Evolutionary conservation across 1,140 invertebrate species (phyloP), one percentile per base, ranked within the genome.

Genomic region (Oscheius sp.): DNA sequence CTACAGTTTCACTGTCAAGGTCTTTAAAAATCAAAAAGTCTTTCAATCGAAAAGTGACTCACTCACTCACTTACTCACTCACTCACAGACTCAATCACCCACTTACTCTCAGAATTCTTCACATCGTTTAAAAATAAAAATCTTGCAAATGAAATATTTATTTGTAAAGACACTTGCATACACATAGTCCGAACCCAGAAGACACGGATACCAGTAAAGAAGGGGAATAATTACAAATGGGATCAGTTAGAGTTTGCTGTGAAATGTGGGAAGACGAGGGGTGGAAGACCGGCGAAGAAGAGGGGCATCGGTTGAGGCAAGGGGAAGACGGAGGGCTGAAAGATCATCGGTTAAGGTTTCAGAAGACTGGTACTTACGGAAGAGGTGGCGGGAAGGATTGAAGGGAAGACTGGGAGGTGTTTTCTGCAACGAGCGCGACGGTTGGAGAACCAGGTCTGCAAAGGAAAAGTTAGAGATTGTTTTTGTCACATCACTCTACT

Each of bases 391-490:
- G 38, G 10, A 42, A 42, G 10, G 10, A 10, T 42, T 10, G 38
- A 42, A 23, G 49, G 28, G 49, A 55, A 68, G 10, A 68, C 61
- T 1, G 70, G 70, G n/a, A 73, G 32, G 59, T 65, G 62, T 36
- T 80, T 80, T 1, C 80, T 77, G 42, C 68, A 83, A 10, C 80
- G 46, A 3, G 80, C 80, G n/a, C 80, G 38, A 2, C 80, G 75
- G 59, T 82, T 82, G 42, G 74, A 77, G 73, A 82, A 82, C 80
- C 80, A 82, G 2, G 83, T 82, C 79, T 80, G 36, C 31, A 82
- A 38, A 26, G 28, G 18, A n/a, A 79, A 28, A 1, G n/a, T 68
- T 66, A 80, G 13, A 0, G 18, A 20, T 1, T 0, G 3, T 49
- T 1, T 28, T 23, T n/a, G 15, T 3, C 31, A n/a, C n/a, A n/a